Evolutionary conservation across 2,797 vertebrate species (phyloP).

Genomic region (Mallotus villosus): DNA sequence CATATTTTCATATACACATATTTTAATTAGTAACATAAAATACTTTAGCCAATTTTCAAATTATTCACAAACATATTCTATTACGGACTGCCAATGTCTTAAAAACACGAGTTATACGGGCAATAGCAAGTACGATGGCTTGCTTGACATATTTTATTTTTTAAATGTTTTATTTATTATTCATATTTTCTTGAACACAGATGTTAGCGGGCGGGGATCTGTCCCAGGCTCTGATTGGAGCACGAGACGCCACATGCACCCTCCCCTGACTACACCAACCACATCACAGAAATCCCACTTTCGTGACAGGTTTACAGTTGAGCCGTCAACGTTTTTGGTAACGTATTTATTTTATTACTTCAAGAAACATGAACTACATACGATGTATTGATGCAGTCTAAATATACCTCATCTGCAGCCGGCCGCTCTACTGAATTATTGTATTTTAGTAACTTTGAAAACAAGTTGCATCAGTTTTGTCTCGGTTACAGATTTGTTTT

Average conservation of each 20-base stretch:
- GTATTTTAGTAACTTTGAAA: slow-evolving; percentile 19
- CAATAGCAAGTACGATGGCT: no score
- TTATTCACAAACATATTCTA: neutral
- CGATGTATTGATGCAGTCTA: neutral
- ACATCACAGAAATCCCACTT: slow-evolving; percentile 26
- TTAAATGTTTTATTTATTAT: neutral
- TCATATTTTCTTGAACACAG: neutral
- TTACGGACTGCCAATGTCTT: no score
- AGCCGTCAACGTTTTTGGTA: neutral
- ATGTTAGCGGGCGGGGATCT: slow-evolving; percentile 22
- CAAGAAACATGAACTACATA: neutral
- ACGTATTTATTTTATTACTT: neutral
- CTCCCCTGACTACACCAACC: slow-evolving; percentile 25
- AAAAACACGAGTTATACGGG: no score
- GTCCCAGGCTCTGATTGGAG: slow-evolving; percentile 64
- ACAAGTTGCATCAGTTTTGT: slow-evolving; percentile 57
- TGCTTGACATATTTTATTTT: no score
- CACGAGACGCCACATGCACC: slow-evolving; percentile 66
- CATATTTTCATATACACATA: no score
- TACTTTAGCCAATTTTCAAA: neutral
- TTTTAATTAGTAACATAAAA: no score
- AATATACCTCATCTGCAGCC: neutral
- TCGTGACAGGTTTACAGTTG: slow-evolving; percentile 25
- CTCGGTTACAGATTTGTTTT: slow-evolving; percentile 1
- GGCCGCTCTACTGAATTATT: neutral